These are phyloP conservation scores for Eurytoma adleriae DNA, from an alignment of 2,888 invertebrate genomes.

Conservation along the genomic window DNA sequence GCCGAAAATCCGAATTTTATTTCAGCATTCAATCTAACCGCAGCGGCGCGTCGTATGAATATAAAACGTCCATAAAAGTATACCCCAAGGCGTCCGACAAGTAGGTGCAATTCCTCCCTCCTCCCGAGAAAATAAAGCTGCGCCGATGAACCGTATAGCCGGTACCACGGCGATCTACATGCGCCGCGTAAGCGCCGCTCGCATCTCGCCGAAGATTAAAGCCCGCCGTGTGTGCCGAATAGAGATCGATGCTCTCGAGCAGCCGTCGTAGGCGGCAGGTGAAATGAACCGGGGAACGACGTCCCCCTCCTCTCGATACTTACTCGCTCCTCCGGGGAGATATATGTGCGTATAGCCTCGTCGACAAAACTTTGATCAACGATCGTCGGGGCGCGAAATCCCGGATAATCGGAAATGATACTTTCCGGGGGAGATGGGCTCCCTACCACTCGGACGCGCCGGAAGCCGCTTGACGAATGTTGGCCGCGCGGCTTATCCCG, in stretches of 20 bases:
- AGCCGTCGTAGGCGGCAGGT: constrained; percentile 1
- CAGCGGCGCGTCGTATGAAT: not conserved
- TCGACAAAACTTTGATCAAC: constrained; percentile 23
- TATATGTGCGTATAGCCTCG: no score
- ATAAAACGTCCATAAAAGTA: constrained; percentile 22
- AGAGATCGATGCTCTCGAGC: constrained; percentile 27
- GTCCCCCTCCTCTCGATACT: not conserved
- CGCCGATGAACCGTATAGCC: not conserved
- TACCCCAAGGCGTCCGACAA: constrained; percentile 10
- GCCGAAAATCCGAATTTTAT: no score
- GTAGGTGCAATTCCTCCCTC: constrained; percentile 23
- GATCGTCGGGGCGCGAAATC: constrained; percentile 9
- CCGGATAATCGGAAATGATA: constrained; percentile 31
- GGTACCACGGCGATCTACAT: not conserved
- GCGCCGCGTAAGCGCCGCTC: not conserved
- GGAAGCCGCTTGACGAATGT: constrained; percentile 16
- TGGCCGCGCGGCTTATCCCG: constrained; percentile 18
- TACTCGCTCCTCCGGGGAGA: no score
- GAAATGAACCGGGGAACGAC: constrained; percentile 6
- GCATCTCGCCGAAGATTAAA: constrained; percentile 8
- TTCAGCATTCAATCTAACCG: no score
- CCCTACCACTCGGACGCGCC: not conserved
- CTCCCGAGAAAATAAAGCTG: constrained; percentile 12
- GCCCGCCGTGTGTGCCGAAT: constrained; percentile 12
- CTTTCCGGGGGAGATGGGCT: constrained; percentile 1